Conservation (phyloP, 2,888 invertebrate species). For the Volucella bombylans region DNA sequence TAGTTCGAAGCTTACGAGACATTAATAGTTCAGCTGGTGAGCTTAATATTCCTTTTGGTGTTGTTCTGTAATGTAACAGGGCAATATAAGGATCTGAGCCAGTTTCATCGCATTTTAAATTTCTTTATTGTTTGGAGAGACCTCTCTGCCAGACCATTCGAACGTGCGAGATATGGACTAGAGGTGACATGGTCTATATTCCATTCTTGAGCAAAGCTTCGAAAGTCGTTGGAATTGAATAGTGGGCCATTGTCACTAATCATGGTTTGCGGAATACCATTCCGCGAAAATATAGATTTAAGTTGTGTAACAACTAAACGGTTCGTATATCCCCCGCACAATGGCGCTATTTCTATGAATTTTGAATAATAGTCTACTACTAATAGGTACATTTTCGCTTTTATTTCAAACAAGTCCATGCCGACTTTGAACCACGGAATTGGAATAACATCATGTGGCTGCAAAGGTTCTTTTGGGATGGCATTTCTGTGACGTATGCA, state of each 20-base stretch:
- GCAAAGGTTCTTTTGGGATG: conserved; percentile 10
- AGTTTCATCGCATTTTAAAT: conserved; percentile 37
- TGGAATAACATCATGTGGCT: conserved; percentile 7
- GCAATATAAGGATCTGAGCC: conserved; percentile 48
- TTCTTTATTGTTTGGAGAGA: conserved; percentile 62
- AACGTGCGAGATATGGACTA: conserved; percentile 65
- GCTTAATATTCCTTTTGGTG: conserved; percentile 18
- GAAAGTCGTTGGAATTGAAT: conserved; percentile 46
- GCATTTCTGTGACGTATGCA: conserved; percentile 34
- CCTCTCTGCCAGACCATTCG: conserved; percentile 72
- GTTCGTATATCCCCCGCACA: too few relatives aligned
- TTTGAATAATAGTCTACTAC: conserved; percentile 54
- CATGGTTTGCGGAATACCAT: conserved; percentile 52
- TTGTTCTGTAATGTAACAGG: conserved; percentile 48
- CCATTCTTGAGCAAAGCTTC: conserved; percentile 50
- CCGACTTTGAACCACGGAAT: conserved; percentile 30
- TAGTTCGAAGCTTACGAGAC: conserved; percentile 57
- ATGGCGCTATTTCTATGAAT: too few relatives aligned
- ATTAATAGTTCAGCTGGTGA: conserved; percentile 61
- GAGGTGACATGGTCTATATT: conserved; percentile 64
- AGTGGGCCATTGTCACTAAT: conserved; percentile 67
- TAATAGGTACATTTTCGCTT: conserved; percentile 31
- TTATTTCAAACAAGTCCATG: conserved; percentile 32
- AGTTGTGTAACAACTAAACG: conserved; percentile 27
- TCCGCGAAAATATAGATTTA: conserved; percentile 44